Conservation (phyloP, 2,113 vertebrate genomes). For the Phrynosoma platyrhinos region DNA sequence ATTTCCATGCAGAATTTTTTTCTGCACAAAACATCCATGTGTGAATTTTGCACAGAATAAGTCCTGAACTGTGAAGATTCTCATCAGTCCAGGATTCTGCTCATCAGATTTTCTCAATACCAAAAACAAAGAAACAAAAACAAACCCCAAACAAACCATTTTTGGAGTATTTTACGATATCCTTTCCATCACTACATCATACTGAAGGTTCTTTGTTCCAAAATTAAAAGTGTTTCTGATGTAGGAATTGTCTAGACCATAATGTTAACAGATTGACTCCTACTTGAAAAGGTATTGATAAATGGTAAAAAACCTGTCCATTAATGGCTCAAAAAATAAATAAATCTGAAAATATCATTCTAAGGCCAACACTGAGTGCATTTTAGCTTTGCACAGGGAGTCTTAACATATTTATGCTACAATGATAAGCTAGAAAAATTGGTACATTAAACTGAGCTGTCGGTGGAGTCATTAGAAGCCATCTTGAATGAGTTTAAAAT, state of each 20-base stretch:
- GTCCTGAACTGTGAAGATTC: too few relatives aligned
- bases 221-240: background rate
- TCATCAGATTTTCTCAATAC: too few relatives aligned
- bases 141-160: too few relatives aligned
- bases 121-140: too few relatives aligned
- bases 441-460: constrained; percentile 2
- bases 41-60: too few relatives aligned
- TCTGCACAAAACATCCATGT: too few relatives aligned
- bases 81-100: too few relatives aligned
- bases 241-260: background rate
- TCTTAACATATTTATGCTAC: background rate
- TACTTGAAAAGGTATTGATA: background rate
- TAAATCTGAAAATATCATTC: background rate
- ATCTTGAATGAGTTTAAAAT: background rate
- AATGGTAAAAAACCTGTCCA: background rate
- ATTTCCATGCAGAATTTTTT: too few relatives aligned
- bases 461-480: background rate
- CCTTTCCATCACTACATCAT: background rate
- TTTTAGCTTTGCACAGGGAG: background rate
- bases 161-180: too few relatives aligned
- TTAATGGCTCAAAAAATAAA: background rate
- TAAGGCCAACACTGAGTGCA: background rate
- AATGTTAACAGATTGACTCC: background rate
- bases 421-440: constrained; percentile 6
- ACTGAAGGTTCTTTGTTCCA: background rate